phyloP scores from a whole-genome alignment of 2,113 vertebrate genomes.

The Plecturocebus donacophilus region DNA sequence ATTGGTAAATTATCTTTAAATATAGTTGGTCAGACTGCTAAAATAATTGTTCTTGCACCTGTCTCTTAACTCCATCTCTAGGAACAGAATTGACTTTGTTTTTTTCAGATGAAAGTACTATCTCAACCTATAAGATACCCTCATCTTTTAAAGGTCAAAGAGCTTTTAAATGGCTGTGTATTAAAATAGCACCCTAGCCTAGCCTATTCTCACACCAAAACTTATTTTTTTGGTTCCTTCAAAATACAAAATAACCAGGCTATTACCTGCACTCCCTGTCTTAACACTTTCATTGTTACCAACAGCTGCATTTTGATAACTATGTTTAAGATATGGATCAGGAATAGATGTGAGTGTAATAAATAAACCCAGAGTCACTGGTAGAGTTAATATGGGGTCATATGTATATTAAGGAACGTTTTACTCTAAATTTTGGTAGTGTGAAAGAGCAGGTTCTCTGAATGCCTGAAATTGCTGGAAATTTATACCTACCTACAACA shows the following conservation, averaged over 20 bases:
- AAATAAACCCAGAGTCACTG: not conserved
- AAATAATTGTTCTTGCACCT: not conserved
- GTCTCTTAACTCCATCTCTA: not conserved
- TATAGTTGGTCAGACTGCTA: not conserved
- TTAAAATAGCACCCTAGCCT: not conserved
- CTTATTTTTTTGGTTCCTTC: slow-evolving; percentile 3
- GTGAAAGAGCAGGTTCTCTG: not conserved
- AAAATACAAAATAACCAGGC: not conserved
- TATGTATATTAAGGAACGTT: not conserved
- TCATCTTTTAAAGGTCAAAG: not conserved
- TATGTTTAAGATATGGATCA: not conserved
- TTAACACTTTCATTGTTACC: not conserved
- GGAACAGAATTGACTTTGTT: not conserved
- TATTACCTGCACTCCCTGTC: not conserved
- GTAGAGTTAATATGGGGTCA: not conserved
- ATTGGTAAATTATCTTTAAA: not conserved
- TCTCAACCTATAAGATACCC: not conserved
- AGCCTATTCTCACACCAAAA: not conserved
- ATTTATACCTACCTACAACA: not conserved
- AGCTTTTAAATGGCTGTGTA: not conserved
- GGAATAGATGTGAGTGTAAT: not conserved
- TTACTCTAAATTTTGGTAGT: not conserved
- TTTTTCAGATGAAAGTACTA: slow-evolving; percentile 6
- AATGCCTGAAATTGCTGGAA: not conserved
- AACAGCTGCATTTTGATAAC: not conserved